Base-by-base conservation (phyloP, 2,797 vertebrate species). In the Fundulus diaphanus region DNA sequence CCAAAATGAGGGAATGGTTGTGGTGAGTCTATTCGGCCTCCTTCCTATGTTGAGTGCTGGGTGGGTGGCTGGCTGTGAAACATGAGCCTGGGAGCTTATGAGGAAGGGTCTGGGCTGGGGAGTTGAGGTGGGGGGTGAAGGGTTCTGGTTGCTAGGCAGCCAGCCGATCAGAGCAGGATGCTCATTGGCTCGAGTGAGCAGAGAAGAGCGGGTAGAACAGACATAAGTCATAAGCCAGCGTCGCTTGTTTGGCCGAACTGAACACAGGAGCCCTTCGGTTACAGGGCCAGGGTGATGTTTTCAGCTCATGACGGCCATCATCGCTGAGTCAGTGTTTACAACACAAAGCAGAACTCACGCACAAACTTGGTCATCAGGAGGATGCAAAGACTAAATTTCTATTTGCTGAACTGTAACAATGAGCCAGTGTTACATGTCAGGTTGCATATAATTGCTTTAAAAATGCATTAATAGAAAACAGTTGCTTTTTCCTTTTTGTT, bases 101-200 rank as follows among this genome's bases (percentile, higher is more conserved):
- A 86, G 79, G 70, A 70, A 79, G 70, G 74, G 82, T 85, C 82
- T 42, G 7, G 68, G 82, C 65, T 66, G 70, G 57, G 57, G 73
- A 68, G 15, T 22, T 12, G 20, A 63, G 8, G 57, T 35, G 59
- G 20, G n/a, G 33, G 59, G 59, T 35, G 66, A 46, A 69, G 74
- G 66, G 63, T 67, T 68, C 86, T 77, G 84, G 91, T 92, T 93
- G 92, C 91, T 91, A 90, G 76, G 91, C 89, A 90, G 86, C 91
- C 63, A 7, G 48, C 42, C 9, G 48, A 82, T 88, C 86, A 33
- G 80, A 74, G 78, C 56, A 67, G 70, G 82, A 88, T 81, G 82
- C 81, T 76, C 86, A 91, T 85, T 92, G 87, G 88, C 54, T 78
- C 61, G 40, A 65, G 67, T 18, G 7, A 42, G 68, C 29, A 40